A percentile compares a stretch with the other conserved stretches of the same genome.
These are phyloP conservation scores for Tuta absoluta DNA, from an alignment of 2,888 invertebrate genomes.

Conservation along the genomic window DNA sequence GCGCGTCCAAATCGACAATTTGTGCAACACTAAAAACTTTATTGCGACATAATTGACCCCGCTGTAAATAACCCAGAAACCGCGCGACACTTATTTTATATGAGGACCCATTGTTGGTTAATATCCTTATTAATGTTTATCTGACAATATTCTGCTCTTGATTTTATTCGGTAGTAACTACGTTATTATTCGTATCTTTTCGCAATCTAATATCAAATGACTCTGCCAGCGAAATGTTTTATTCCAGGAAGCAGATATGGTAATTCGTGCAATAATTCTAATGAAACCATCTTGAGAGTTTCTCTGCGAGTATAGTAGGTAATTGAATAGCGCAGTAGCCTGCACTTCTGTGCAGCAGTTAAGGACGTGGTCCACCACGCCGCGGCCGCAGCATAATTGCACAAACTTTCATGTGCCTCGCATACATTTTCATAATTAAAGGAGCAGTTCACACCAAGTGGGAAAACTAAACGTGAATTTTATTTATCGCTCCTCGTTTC, in stretches of 20 bases:
- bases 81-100: conserved; percentile 49
- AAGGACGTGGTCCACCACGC: conserved; percentile 65
- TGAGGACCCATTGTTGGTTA: conserved; percentile 27
- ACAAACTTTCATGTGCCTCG: conserved; percentile 79
- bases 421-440: conserved; percentile 81
- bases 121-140: conserved; percentile 15
- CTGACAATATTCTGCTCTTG: background rate
- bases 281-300: conserved; percentile 62
- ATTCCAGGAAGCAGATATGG: conserved; percentile 9
- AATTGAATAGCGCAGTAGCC: conserved; percentile 71
- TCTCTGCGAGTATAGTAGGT: conserved; percentile 58
- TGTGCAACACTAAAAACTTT: conserved; percentile 79
- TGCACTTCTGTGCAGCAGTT: conserved; percentile 59
- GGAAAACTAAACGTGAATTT: conserved; percentile 53
- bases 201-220: background rate
- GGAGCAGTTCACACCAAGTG: conserved; percentile 73
- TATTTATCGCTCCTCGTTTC: conserved; percentile 55
- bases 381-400: conserved; percentile 70
- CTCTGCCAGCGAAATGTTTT: conserved; percentile 4
- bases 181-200: background rate
- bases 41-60: conserved; percentile 77
- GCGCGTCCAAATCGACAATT: conserved; percentile 77
- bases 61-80: conserved; percentile 63
- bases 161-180: background rate
- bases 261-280: conserved; percentile 45